Percentiles rank a stretch among this genome's conserved stretches.
Conservation (phyloP, 2,113 vertebrate species). For the Toxotes chatareus region DNA sequence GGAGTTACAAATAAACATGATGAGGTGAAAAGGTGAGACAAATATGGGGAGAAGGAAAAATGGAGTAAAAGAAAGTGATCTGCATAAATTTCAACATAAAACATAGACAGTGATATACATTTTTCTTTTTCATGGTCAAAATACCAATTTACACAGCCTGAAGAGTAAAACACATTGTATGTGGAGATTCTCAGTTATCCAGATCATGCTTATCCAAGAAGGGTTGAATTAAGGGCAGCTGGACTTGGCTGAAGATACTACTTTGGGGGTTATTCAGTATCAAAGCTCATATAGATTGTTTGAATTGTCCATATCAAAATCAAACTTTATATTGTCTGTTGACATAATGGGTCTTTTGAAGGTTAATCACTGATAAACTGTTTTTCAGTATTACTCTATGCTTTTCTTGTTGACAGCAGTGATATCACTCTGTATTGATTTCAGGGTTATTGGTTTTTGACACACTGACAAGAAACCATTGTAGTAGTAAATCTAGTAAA, state of each 20-base stretch:
- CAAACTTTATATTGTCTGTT: not conserved
- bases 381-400: not conserved
- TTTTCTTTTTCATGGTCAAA: too few relatives aligned
- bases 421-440: not conserved
- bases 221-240: not conserved
- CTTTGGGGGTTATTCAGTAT: too few relatives aligned
- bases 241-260: too few relatives aligned
- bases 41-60: not conserved
- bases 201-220: not conserved
- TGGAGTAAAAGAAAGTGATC: not conserved
- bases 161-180: too few relatives aligned
- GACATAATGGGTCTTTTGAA: not conserved
- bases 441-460: too few relatives aligned
- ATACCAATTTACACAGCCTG: too few relatives aligned
- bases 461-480: not conserved
- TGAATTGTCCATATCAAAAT: not conserved
- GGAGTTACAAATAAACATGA: not conserved
- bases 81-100: not conserved
- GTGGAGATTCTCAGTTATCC: not conserved
- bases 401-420: not conserved
- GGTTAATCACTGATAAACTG: not conserved
- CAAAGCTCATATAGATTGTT: not conserved
- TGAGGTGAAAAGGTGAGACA: constrained; percentile 1
- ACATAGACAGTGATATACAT: too few relatives aligned
- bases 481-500: too few relatives aligned